Base-by-base conservation (phyloP, 2,888 invertebrate genomes). In the Pomacea canaliculata region DNA sequence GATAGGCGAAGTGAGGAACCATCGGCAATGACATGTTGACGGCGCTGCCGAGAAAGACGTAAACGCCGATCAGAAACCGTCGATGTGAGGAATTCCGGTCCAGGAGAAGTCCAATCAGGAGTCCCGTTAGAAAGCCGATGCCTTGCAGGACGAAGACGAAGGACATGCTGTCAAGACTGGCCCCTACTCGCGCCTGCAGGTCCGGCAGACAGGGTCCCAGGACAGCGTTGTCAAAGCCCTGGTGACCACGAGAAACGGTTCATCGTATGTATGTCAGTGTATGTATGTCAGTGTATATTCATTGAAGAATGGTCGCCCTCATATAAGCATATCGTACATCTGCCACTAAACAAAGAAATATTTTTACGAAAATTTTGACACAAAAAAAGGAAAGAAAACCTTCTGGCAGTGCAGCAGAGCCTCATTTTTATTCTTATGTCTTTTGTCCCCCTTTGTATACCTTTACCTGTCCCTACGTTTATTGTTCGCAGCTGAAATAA, bases 171-270 rank as follows among this genome's bases (percentile, higher is more conserved):
- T 73, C 65, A 71, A 79, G 72, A 12, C 68, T 18, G 5, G 68
- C 76, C 3, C 70, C 62, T 16, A 80, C 71, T 59, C 73, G 37
- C 19, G 49, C 37, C 59, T 77, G 75, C 7, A 81, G 70, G 70
- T 79, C 80, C 68, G 78, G 75, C 9, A 81, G 63, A 59, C 77
- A 79, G 1, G 81, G 81, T n/a, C 81, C 81, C 19, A 81, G 65
- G n/a, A 81, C 75, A 16, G 80, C 81, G 59, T 81, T 81, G 72
- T 78, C 73, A 49, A 81, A 78, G 2, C 81, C 81, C 81, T 81
- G 76, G 18, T 49, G 8, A 56, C 12, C 51, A 56, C 10, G 51
- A 16, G 37, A 37, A 37, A 37, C 5, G 37, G 37, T 37, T 37
- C 37, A 37, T 37, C 37, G 37, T 37, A 37, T 5, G 5, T 37